Conservation (phyloP, 2,888 invertebrate species). For the Caenorhabditis virilis region DNA sequence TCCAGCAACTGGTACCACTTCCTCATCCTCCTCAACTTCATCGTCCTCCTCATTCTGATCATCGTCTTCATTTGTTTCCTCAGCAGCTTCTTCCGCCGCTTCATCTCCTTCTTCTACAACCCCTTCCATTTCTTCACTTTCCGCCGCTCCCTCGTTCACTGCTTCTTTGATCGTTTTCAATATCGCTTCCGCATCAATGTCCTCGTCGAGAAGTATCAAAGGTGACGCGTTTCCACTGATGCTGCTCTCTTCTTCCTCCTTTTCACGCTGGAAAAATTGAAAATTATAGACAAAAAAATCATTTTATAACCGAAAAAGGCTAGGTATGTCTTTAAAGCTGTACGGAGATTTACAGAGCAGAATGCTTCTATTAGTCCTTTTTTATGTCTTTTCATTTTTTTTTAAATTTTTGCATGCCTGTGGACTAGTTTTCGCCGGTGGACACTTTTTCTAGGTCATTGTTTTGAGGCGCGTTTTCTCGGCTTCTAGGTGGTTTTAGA, state of each 20-base stretch:
- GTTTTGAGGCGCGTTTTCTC: too few relatives aligned
- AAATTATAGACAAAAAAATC: too few relatives aligned
- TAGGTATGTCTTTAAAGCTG: too few relatives aligned
- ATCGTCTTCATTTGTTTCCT: background rate
- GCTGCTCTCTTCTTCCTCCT: background rate
- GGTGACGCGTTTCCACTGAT: slow-evolving; percentile 13
- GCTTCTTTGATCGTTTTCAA: slow-evolving; percentile 11
- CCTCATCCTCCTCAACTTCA: slow-evolving; percentile 12
- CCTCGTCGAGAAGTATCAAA: slow-evolving; percentile 14
- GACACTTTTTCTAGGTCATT: too few relatives aligned
- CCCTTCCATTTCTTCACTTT: slow-evolving; percentile 4
- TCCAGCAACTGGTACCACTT: slow-evolving; percentile 5
- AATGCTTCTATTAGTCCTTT: too few relatives aligned
- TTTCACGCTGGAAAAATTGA: slow-evolving; percentile 5
- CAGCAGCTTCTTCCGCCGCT: slow-evolving; percentile 11
- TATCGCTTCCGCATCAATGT: slow-evolving; percentile 14
- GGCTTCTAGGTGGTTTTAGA: too few relatives aligned
- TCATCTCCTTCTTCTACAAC: slow-evolving; percentile 12
- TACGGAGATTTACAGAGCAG: too few relatives aligned
- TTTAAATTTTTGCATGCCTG: too few relatives aligned
- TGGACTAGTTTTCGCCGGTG: too few relatives aligned
- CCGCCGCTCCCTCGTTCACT: background rate
- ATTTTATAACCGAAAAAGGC: too few relatives aligned
- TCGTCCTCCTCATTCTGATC: slow-evolving; percentile 6
- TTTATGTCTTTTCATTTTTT: too few relatives aligned